Evolutionary conservation across 2,888 invertebrate species (phyloP), one percentile per base, ranked within the genome.

Genomic region (Ctenicera cuprea): DNA sequence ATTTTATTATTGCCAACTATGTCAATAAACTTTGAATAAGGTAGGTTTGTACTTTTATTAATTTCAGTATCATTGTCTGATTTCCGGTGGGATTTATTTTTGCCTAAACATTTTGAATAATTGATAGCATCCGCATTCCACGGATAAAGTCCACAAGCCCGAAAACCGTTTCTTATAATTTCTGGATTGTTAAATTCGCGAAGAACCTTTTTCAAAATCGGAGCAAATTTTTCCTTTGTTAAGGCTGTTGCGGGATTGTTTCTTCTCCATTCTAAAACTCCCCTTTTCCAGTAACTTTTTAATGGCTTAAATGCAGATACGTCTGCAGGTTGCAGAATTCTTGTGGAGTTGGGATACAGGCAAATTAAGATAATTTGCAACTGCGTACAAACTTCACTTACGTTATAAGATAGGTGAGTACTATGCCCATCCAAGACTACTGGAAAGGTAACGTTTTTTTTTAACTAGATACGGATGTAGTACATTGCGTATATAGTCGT

Each of bases 291-390:
- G 14, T 65, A 70, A n/a, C 61, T 74, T 59, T 80, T 82, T 7
- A 80, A 22, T 0, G 78, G 78, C 41, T 80, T 81, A 66, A 80
- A 79, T 2, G 76, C 75, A 9, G 81, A 59, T 12, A 83, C 80
- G 61, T 82, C 52, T 4, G 65, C 50, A 8, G 65, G 65, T 38
- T 52, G 65, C 7, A 65, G 11, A 7, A 65, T 65, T 52, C 65
- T 33, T 3, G 65, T 82, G 12, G 80, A 70, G 20, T 82, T 83
- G 12, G 82, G 82, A 66, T 82, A 82, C 9, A 83, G 61, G n/a
- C 75, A 73, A 48, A 80, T 73, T 30, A 82, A 54, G 20, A 80
- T 69, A 20, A 82, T 82, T 59, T 80, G 57, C 7, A 80, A 57
- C 64, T 81, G 71, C 9, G 54, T 62, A 67, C 82, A 82, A 1